Evolutionary conservation across 2,113 vertebrate genomes (phyloP).

Genomic region (Limanda limanda): DNA sequence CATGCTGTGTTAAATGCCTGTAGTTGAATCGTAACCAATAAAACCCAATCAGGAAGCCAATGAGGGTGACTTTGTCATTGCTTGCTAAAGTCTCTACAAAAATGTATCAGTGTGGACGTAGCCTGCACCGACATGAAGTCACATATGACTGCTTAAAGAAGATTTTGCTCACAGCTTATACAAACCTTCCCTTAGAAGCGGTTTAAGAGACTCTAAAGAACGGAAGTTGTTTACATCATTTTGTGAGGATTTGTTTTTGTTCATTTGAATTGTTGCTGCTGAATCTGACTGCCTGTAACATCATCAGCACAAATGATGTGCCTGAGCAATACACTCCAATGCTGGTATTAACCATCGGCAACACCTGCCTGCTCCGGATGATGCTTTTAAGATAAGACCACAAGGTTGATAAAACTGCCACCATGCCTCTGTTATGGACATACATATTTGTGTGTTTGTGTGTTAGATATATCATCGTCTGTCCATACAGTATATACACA

Average conservation of each 20-base stretch:
- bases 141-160: not conserved
- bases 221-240: too few species aligned
- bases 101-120: not conserved
- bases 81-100: not conserved
- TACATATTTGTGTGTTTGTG: not conserved
- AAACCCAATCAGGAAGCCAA: not conserved
- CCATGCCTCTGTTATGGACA: too few species aligned
- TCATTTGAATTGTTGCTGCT: not conserved
- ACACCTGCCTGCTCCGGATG: not conserved
- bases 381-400: not conserved
- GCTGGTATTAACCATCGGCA: not conserved
- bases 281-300: not conserved
- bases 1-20: too few species aligned
- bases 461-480: not conserved
- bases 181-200: too few species aligned
- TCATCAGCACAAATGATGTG: not conserved
- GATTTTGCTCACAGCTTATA: too few species aligned
- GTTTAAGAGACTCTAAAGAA: not conserved
- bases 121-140: not conserved
- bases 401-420: not conserved
- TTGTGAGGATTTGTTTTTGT: not conserved
- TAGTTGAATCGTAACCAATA: too few species aligned
- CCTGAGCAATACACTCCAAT: not conserved
- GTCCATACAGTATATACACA: not conserved
- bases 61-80: too few species aligned